Percentiles rank a stretch among this genome's conserved stretches.
Evolutionary conservation across 2,888 invertebrate genomes (phyloP).

Genomic region (Tryphoninae sp.): DNA sequence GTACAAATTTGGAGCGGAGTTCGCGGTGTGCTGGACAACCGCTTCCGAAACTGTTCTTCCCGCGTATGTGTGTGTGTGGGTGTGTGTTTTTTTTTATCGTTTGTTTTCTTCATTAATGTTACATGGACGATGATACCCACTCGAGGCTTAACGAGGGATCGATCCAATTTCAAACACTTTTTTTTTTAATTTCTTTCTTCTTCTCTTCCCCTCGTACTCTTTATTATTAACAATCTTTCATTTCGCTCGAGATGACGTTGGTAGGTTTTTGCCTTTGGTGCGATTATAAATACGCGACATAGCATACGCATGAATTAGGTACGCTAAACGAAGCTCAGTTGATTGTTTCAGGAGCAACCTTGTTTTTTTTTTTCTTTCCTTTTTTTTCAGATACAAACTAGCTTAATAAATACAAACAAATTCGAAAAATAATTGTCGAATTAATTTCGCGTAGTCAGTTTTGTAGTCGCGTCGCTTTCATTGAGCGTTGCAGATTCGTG

Average conservation of each 20-base stretch:
- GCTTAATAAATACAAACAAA: slow-evolving; percentile 60
- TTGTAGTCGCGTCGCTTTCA: slow-evolving; percentile 41
- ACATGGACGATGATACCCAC: slow-evolving; percentile 40
- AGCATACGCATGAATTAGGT: slow-evolving; percentile 63
- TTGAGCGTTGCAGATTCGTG: slow-evolving; percentile 38
- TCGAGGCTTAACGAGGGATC: slow-evolving; percentile 39
- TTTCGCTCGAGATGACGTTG: slow-evolving; percentile 46
- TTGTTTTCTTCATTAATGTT: slow-evolving; percentile 39
- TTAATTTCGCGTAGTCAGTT: slow-evolving; percentile 45
- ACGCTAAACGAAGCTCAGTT: slow-evolving; percentile 80
- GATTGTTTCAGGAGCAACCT: slow-evolving; percentile 77
- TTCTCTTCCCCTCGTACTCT: slow-evolving; percentile 14
- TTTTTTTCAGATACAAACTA: slow-evolving; percentile 40
- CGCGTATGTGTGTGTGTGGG: neutral
- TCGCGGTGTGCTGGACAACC: slow-evolving; percentile 31
- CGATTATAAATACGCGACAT: slow-evolving; percentile 59
- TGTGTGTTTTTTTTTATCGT: neutral
- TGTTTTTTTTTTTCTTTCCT: slow-evolving; percentile 46
- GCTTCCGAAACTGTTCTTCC: slow-evolving; percentile 33
- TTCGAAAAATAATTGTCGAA: slow-evolving; percentile 63
- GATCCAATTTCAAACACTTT: slow-evolving; percentile 58
- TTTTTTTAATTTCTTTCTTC: slow-evolving; percentile 35
- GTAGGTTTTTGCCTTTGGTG: slow-evolving; percentile 21
- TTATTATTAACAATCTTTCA: slow-evolving; percentile 51
- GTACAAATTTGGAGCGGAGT: slow-evolving; percentile 56